A percentile compares a stretch with the other conserved stretches of the same genome.
These are phyloP conservation scores for Aythya baeri DNA, from an alignment of 2,113 vertebrate genomes.

Conservation along the genomic window DNA sequence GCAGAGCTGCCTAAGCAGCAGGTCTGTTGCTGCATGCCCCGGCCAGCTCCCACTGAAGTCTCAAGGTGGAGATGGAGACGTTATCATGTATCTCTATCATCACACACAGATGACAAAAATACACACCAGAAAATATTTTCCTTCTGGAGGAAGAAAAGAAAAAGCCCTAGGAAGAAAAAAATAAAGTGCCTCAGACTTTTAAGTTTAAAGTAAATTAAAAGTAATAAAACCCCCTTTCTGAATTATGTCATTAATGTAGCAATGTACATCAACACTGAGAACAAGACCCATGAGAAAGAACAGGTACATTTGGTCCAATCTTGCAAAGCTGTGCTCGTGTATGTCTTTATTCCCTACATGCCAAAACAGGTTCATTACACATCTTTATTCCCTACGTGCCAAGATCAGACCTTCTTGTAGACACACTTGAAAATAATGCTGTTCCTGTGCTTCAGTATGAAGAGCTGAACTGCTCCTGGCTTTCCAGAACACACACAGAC, in stretches of 20 bases:
- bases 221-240: neutral
- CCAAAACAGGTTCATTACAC: neutral
- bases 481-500: neutral
- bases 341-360: neutral
- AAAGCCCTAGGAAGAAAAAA: neutral
- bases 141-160: neutral
- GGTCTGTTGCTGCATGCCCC: neutral
- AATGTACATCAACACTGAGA: neutral
- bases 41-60: neutral
- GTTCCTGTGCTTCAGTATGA: neutral
- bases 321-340: neutral
- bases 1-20: neutral
- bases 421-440: neutral
- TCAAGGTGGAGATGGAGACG: neutral
- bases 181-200: neutral
- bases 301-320: neutral
- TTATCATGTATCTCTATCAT: neutral
- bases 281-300: neutral
- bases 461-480: neutral
- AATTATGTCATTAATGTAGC: neutral
- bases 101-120: neutral
- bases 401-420: neutral
- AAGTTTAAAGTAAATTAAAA: neutral
- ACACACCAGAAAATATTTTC: neutral
- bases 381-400: neutral